Conservation (phyloP, 37 sponge, comb jelly and placozoan species). For the Agelas oroides region DNA sequence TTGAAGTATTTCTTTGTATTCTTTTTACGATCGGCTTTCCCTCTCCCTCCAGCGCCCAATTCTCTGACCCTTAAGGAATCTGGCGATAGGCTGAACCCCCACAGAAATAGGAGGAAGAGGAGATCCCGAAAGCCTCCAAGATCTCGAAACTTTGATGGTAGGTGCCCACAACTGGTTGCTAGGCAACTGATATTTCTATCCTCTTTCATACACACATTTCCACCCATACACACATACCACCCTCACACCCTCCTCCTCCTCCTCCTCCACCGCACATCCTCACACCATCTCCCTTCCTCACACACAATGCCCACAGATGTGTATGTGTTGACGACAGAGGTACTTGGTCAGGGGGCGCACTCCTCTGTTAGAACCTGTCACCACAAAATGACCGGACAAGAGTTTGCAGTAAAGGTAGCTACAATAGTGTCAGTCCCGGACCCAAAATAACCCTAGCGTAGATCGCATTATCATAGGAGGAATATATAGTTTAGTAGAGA, state of each 20-base stretch:
- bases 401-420: conserved; percentile 80
- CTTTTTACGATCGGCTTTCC: no score
- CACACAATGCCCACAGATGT: conserved; percentile 17
- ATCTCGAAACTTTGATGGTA: conserved; percentile 11
- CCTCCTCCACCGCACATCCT: not conserved
- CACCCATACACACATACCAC: not conserved
- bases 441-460: no score
- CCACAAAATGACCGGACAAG: conserved; percentile 7
- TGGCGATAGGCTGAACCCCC: not conserved
- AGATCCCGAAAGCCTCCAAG: conserved; percentile 6
- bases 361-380: conserved; percentile 68
- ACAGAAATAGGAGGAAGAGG: not conserved
- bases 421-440: no score
- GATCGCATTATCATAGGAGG: no score
- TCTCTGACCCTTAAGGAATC: not conserved
- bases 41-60: not conserved
- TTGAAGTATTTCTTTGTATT: no score
- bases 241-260: conserved; percentile 1
- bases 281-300: not conserved
- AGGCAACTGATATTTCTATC: not conserved
- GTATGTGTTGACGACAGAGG: conserved; percentile 60
- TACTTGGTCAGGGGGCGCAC: conserved; percentile 68
- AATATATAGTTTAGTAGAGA: no score
- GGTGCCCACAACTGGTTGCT: not conserved
- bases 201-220: not conserved